Base-by-base conservation (phyloP, 2,888 invertebrate species). In the Chromoteleia sp. region DNA sequence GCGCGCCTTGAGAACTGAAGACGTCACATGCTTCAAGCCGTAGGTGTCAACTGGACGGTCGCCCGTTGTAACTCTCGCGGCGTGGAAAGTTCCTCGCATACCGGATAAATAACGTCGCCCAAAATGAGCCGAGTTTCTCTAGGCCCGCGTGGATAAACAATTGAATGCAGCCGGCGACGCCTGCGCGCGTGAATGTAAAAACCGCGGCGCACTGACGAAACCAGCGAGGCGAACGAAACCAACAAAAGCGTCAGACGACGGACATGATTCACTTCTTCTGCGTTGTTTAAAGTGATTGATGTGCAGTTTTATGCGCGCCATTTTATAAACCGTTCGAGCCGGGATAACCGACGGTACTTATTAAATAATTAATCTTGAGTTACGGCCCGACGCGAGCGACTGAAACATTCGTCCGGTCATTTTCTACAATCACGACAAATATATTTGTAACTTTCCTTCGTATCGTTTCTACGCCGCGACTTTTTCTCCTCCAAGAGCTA, bases 21-120 rank as follows among this genome's bases (percentile, higher is more conserved):
- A 86, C 88, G 88, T 86, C 88, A 86, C 89, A 89, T 89, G 88
- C 87, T 89, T 89, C 89, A 85, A 86, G 82, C 83, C 58, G 86
- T 85, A 81, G 86, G 85, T 87, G 88, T 86, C 89, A 87, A 86
- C 85, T 87, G 88, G 89, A 88, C 87, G 87, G 85, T 87, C 85
- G 84, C 78, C 63, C 59, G 75, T 76, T 82, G 84, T 83, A 85
- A 86, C 67, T 84, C 81, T 67, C 65, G 68, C 58, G 63, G 36
- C 56, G 33, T 45, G 83, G 77, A 82, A 80, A 77, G 80, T 80
- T 84, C 73, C 67, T 63, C 56, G 70, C 77, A 54, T 71, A 52
- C 70, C 79, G 68, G 77, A 82, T 80, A 83, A 83, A 83, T 82
- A 83, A 82, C 79, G 41, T 29, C 41, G 68, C 43, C 80, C 81